Evolutionary conservation across 2,888 invertebrate genomes (phyloP), one percentile per base, ranked within the genome.

Genomic region (Agrochola lota): DNA sequence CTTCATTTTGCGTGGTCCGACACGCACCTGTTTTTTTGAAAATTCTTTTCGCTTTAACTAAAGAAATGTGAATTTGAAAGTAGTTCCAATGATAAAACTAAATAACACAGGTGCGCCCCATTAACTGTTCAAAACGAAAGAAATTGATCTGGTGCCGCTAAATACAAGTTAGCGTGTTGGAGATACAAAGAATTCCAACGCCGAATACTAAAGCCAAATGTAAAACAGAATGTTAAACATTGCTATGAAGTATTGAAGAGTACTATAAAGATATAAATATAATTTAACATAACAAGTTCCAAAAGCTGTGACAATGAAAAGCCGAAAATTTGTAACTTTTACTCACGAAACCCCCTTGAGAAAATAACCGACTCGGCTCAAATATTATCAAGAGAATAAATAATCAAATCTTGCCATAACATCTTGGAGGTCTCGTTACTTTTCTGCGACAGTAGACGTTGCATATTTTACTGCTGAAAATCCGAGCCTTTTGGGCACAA

Each of bases 381-480:
- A 86, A 77, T 72, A 77, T 80, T 80, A 73, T 71, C 78, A 68
- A 60, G 55, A 74, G 73, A 84, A 84, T 79, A 75, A 87, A 77
- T 77, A 87, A 85, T 74, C 62, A 77, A 78, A 78, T 78, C 69
- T 59, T 70, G 52, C 35, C 68, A 74, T 74, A 76, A 78, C 78
- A 78, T 80, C 69, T 81, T 35, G 57, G 71, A 67, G 74, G 71
- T 66, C 62, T 77, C 68, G 64, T 72, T 84, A 78, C 70, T 70
- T 78, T 83, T 80, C 73, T 77, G 75, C 74, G 69, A 70, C 69
- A 52, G 67, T 67, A 77, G 73, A 75, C 57, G 84, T 74, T 86
- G 80, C 85, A 85, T 87, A 85, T 81, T 85, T 76, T 75, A 77
- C 59, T 77, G 70, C 71, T 66, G 49, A 68, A 73, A 81, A 73